Evolutionary conservation across 2,888 invertebrate genomes (phyloP).

Genomic region (Apotomis capreana): DNA sequence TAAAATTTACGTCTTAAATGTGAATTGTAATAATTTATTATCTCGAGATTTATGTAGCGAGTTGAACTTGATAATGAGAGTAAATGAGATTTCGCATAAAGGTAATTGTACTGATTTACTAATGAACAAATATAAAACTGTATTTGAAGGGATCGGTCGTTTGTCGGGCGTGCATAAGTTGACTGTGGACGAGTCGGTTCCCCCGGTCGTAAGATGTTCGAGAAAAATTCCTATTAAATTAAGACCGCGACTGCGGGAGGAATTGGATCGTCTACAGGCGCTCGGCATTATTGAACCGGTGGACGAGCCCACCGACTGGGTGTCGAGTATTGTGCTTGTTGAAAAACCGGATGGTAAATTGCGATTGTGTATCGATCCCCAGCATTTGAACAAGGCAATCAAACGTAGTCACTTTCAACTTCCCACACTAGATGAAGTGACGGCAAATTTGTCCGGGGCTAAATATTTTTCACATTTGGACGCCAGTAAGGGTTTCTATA

Average conservation of each 20-base stretch:
- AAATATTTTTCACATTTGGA: conserved; percentile 39
- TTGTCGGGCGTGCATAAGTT: conserved; percentile 14
- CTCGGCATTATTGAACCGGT: conserved; percentile 20
- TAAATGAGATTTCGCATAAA: neutral
- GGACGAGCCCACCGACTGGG: conserved; percentile 34
- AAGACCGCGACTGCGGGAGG: conserved; percentile 19
- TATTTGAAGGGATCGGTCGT: conserved; percentile 21
- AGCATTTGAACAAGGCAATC: conserved; percentile 37
- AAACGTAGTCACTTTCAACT: conserved; percentile 43
- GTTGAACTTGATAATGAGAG: conserved; percentile 11
- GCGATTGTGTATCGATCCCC: conserved; percentile 32
- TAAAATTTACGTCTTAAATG: conserved; percentile 16
- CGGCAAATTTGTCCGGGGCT: conserved; percentile 35
- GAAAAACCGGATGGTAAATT: conserved; percentile 31
- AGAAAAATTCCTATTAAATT: conserved; percentile 34
- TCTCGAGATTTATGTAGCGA: conserved; percentile 1
- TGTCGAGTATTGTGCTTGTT: conserved; percentile 28
- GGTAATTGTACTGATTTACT: neutral
- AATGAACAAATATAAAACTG: neutral
- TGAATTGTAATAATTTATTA: conserved; percentile 5
- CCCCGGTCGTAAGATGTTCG: conserved; percentile 23
- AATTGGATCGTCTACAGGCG: conserved; percentile 27
- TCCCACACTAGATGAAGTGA: conserved; percentile 41
- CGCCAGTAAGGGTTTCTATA: conserved; percentile 41
- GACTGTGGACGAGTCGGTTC: conserved; percentile 7